Evolutionary conservation across 2,888 invertebrate genomes (phyloP), one percentile per base, ranked within the genome.

Genomic region (Siphonodentalium dalli): DNA sequence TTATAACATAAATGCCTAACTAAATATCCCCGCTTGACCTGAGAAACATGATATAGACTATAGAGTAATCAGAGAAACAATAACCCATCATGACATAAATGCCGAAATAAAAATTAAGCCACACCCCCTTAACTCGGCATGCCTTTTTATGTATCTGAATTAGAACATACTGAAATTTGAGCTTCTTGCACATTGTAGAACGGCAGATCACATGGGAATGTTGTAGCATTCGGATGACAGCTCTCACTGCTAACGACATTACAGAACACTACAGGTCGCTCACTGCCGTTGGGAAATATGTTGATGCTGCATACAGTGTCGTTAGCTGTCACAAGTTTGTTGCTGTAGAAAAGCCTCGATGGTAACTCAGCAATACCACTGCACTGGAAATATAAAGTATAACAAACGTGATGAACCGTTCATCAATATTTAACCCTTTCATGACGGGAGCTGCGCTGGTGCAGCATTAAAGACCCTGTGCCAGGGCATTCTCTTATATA

Each of bases 301-400:
- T 66, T 65, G n/a, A n/a, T n/a, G n/a, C n/a, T n/a, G n/a, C n/a
- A n/a, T n/a, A n/a, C n/a, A n/a, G n/a, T n/a, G 28, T 41, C 29
- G 5, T 37, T 58, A 18, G 60, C 64, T 55, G 52, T 55, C 38
- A 64, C 70, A 42, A 90, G 78, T 58, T 75, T 79, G 18, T 85
- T 85, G 39, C 80, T 83, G 76, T 91, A 91, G 82, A 90, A 90
- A 34, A 84, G 85, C 33, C 84, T 80, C 78, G 90, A 90, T 1
- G 93, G 92, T 85, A 89, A 93, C 53, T 85, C 83, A 2, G 88
- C 87, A 63, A 94, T 92, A 48, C 88, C 88, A 3, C 86, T 85
- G 67, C 90, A 89, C 88, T 91, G 82, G 20, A 79, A 79, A 41
- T 54, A 57, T 50, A 61, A 62, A 58, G 52, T 51, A 23, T 9